These are phyloP conservation scores for Gephyroberyx darwinii DNA, from an alignment of 2,797 vertebrate species.

Conservation along the genomic window DNA sequence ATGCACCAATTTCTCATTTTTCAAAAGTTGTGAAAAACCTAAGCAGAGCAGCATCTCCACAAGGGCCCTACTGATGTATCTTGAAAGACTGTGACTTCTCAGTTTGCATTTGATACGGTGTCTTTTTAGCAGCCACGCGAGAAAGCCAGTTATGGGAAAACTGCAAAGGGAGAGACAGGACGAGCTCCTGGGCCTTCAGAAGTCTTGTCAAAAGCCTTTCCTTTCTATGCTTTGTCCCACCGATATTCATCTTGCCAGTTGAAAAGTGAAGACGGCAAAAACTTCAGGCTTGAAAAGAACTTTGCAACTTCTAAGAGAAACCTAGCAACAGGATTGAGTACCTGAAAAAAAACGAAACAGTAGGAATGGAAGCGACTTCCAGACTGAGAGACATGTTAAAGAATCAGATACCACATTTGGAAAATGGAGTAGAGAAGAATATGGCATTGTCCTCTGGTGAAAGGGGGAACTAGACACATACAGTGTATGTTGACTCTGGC, in stretches of 20 bases:
- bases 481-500: conserved; percentile 47
- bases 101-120: conserved; percentile 81
- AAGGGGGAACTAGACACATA: conserved; percentile 49
- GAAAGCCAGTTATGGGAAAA: conserved; percentile 77
- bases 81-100: conserved; percentile 80
- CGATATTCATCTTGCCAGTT: conserved; percentile 82
- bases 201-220: conserved; percentile 80
- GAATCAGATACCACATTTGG: conserved; percentile 64
- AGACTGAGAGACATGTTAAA: conserved; percentile 60
- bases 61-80: conserved; percentile 76
- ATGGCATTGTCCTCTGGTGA: conserved; percentile 58
- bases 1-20: conserved; percentile 73
- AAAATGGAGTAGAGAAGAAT: conserved; percentile 63
- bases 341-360: conserved; percentile 71
- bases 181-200: conserved; percentile 79
- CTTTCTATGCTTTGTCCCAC: conserved; percentile 78
- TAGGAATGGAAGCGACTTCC: conserved; percentile 70
- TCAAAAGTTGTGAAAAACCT: conserved; percentile 75
- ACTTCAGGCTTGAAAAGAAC: conserved; percentile 79
- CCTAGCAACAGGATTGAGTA: conserved; percentile 76
- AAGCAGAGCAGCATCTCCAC: conserved; percentile 78
- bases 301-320: conserved; percentile 80
- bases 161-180: conserved; percentile 77
- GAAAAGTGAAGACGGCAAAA: conserved; percentile 78
- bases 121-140: conserved; percentile 76